These are phyloP conservation scores for Heliangelus exortis DNA, from an alignment of 2,797 vertebrate genomes.

Conservation along the genomic window DNA sequence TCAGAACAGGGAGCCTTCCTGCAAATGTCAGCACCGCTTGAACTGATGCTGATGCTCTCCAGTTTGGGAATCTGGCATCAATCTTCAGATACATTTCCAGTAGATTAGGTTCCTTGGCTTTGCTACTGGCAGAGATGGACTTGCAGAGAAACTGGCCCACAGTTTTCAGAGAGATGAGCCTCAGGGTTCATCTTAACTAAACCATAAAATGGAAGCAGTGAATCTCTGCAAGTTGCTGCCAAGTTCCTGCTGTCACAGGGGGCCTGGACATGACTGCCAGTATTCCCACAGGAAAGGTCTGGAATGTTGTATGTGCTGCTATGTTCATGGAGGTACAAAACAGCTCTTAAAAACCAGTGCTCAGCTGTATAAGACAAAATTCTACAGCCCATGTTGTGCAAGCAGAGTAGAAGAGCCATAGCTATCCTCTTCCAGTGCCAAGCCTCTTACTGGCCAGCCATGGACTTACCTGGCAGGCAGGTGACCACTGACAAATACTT, in stretches of 20 bases:
- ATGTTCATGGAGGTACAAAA: neutral
- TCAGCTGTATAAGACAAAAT: neutral
- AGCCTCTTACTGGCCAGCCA: too few species aligned
- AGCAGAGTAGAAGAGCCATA: neutral
- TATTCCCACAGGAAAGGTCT: neutral
- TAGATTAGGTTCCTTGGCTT: neutral
- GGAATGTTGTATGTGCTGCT: neutral
- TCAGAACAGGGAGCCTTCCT: neutral
- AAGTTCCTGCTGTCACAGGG: neutral
- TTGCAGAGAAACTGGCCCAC: neutral
- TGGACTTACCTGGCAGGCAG: neutral
- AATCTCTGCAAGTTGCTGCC: neutral
- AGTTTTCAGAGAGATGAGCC: neutral
- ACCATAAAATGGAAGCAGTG: neutral
- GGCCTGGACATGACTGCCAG: accelerated
- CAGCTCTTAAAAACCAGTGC: neutral
- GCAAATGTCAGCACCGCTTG: constrained; percentile 26
- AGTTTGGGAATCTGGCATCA: constrained; percentile 33
- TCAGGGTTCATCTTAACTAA: neutral
- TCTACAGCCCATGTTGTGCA: neutral
- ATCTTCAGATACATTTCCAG: neutral
- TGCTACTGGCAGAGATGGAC: neutral
- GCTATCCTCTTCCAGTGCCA: neutral
- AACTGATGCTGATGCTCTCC: constrained; percentile 23
- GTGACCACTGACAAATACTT: neutral